Conservation (phyloP, 2,797 vertebrate genomes). For the Acomys russatus region DNA sequence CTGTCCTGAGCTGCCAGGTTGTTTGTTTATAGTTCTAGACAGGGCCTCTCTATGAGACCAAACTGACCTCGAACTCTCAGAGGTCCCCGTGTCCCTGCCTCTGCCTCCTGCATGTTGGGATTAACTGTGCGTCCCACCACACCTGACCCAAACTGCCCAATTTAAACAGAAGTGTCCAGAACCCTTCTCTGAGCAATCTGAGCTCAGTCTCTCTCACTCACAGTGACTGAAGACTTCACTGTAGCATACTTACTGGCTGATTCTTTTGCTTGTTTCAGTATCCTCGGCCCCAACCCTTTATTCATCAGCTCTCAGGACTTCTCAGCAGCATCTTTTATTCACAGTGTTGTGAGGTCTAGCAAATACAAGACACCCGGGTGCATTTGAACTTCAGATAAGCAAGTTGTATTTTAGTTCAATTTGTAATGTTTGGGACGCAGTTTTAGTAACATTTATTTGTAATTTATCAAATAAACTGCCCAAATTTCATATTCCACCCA, state of each 20-base stretch:
- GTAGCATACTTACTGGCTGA: neutral
- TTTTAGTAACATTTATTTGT: neutral
- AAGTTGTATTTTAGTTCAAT: neutral
- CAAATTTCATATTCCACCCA: neutral
- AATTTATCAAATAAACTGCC: neutral
- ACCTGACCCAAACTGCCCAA: neutral
- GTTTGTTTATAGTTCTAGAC: neutral
- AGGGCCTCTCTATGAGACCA: neutral
- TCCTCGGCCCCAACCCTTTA: neutral
- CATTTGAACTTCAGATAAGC: conserved; percentile 16
- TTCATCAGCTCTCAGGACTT: neutral
- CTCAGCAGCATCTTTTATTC: neutral
- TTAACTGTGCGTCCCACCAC: neutral
- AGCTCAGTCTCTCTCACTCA: neutral
- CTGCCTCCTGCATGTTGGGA: neutral
- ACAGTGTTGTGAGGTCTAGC: neutral
- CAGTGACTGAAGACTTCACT: fast-evolving
- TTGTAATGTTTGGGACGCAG: neutral
- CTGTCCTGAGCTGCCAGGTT: neutral
- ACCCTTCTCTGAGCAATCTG: neutral
- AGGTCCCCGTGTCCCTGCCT: neutral
- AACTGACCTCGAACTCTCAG: neutral
- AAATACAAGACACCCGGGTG: neutral
- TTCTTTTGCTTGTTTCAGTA: neutral
- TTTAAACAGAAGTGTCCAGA: neutral